These are phyloP conservation scores for Strigamia transsilvanica DNA, from an alignment of 2,888 invertebrate genomes.

Conservation along the genomic window DNA sequence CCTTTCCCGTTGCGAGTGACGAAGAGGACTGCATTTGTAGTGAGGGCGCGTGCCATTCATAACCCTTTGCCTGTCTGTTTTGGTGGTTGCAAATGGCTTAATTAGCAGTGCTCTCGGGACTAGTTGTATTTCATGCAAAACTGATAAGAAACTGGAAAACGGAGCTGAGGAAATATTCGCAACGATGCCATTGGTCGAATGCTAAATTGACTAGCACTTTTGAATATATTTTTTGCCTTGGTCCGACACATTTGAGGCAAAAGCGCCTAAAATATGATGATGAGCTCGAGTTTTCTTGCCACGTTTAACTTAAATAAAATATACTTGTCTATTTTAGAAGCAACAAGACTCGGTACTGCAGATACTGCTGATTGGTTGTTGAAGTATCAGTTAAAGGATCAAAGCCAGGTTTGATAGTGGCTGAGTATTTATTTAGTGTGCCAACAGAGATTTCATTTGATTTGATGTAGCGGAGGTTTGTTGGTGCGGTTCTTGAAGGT, in stretches of 20 bases:
- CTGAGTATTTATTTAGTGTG: too few relatives aligned
- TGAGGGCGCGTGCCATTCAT: conserved; percentile 23
- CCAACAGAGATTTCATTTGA: not conserved
- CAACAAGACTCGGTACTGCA: too few relatives aligned
- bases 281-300: not conserved
- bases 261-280: not conserved
- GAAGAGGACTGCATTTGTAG: conserved; percentile 26
- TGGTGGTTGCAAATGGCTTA: conserved; percentile 20
- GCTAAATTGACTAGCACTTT: conserved; percentile 7
- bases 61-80: conserved; percentile 30
- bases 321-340: too few relatives aligned
- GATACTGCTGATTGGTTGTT: too few relatives aligned
- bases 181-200: not conserved
- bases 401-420: too few relatives aligned
- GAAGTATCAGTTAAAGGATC: too few relatives aligned
- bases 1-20: not conserved
- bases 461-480: not conserved
- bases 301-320: too few relatives aligned
- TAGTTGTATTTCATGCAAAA: conserved; percentile 30
- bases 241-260: not conserved
- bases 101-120: conserved; percentile 20
- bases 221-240: not conserved
- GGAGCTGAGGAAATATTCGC: conserved; percentile 25
- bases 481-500: conserved; percentile 4
- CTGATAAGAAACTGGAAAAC: not conserved